Conservation (phyloP, 2,113 vertebrate species). For the Argyrosomus japonicus region DNA sequence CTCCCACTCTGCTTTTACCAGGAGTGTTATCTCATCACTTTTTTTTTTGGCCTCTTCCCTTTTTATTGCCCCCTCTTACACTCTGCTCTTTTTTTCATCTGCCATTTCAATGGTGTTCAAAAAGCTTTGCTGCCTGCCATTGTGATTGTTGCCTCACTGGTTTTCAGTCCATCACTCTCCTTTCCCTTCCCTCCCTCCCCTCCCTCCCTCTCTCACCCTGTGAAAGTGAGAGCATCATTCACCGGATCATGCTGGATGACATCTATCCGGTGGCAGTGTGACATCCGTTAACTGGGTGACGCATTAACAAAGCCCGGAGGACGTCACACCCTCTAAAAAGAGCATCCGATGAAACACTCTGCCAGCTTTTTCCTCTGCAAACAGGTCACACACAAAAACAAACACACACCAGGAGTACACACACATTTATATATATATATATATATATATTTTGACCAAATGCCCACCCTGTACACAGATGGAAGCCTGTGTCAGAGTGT, state of each 20-base stretch:
- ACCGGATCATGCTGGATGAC: slow-evolving; percentile 26
- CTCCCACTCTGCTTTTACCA: slow-evolving; percentile 52
- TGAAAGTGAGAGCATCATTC: slow-evolving; percentile 7
- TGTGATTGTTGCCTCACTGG: slow-evolving; percentile 38
- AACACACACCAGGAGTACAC: neutral
- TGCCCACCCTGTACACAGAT: slow-evolving; percentile 7
- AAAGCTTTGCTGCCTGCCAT: slow-evolving; percentile 26
- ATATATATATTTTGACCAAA: slow-evolving; percentile 18
- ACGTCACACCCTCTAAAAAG: slow-evolving; percentile 34
- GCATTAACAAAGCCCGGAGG: slow-evolving; percentile 22
- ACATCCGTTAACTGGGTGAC: slow-evolving; percentile 20
- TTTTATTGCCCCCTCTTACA: slow-evolving; percentile 7
- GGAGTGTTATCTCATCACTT: slow-evolving; percentile 46
- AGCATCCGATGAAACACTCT: slow-evolving; percentile 15
- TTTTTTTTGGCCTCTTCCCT: neutral
- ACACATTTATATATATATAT: neutral
- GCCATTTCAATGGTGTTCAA: slow-evolving; percentile 37
- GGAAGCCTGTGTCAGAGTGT: slow-evolving; percentile 60
- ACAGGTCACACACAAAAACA: slow-evolving; percentile 4
- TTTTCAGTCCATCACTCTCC: slow-evolving; percentile 34
- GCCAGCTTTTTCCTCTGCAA: neutral
- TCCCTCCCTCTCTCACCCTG: neutral
- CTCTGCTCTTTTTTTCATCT: slow-evolving; percentile 37
- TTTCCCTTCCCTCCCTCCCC: neutral
- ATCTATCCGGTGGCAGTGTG: slow-evolving; percentile 25